These are phyloP conservation scores for Pseudorasbora parva DNA, from an alignment of 2,113 vertebrate genomes.

Conservation along the genomic window DNA sequence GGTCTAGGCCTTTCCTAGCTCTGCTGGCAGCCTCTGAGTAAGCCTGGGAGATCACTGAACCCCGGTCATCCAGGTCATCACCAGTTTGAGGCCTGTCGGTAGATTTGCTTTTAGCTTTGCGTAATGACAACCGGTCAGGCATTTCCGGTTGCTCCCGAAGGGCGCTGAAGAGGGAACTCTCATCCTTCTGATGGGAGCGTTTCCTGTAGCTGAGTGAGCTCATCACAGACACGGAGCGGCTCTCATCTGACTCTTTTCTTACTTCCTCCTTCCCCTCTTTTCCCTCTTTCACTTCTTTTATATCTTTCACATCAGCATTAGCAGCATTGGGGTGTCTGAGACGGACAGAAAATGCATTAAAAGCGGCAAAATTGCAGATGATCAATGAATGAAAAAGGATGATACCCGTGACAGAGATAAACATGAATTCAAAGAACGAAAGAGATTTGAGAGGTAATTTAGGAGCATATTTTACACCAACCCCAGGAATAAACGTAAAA, in stretches of 20 bases:
- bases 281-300: conserved; percentile 73
- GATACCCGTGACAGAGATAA: conserved; percentile 20
- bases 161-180: conserved; percentile 85
- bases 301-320: conserved; percentile 71
- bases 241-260: conserved; percentile 76
- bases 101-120: conserved; percentile 74
- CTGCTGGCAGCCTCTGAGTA: conserved; percentile 82
- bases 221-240: conserved; percentile 83
- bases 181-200: conserved; percentile 87
- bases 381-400: conserved; percentile 31
- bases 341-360: conserved; percentile 35
- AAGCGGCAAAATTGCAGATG: conserved; percentile 34
- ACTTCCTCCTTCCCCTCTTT: conserved; percentile 68
- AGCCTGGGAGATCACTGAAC: conserved; percentile 81
- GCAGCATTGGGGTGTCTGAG: conserved; percentile 74
- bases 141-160: conserved; percentile 83
- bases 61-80: conserved; percentile 74
- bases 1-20: conserved; percentile 82
- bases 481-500: conserved; percentile 19
- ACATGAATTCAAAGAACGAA: conserved; percentile 11
- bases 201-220: conserved; percentile 98
- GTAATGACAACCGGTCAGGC: conserved; percentile 79
- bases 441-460: conserved; percentile 24
- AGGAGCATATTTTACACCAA: conserved; percentile 17
- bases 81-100: conserved; percentile 61